Base-by-base conservation (phyloP, 2,888 invertebrate species). In the Atherix ibis region DNA sequence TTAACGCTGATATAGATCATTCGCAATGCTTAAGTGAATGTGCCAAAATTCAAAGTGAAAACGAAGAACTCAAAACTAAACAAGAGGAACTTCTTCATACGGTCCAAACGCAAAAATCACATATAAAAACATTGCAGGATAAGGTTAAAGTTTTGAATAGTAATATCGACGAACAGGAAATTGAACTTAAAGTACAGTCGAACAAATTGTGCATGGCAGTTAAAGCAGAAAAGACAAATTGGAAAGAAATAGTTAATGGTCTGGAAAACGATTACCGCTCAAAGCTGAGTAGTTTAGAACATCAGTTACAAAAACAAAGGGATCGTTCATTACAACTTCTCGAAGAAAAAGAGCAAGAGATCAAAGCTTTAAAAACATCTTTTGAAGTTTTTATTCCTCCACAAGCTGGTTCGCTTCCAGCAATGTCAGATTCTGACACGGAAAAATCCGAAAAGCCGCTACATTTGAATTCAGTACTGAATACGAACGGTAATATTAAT, bases 321-420 rank as follows among this genome's bases (percentile, higher is more conserved):
- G 79, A 81, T 34, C 65, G 88, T 24, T 84, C 85, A 22, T 63
- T 85, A 6, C 70, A 72, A 3, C 57, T 89, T 16, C 58, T 91
- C 22, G 75, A 79, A 12, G 88, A 89, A 48, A 82, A 85, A 18
- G 88, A 89, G 44, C 70, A 68, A 44, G 76, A 76, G 49, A 73
- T 81, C 8, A 62, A 70, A 26, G 68, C 72, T 1, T 46, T 73
- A 28, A 70, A 70, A 47, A 64, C 65, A 14, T 67, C 67, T 1
- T 67, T 70, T 39, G 67, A 68, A 39, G 58, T 68, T 14, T 60
- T 70, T 28, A 33, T 64, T 16, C 62, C 46, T 41, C 64, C 50
- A 55, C 64, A 26, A 3, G 16, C 25, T 5, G 13, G 27, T 14
- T 24, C 28, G 24, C 34, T 5, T 37, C 35, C 5, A 25, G 25